Base-by-base conservation (phyloP, 53 echinoderm and acorn worm genomes). In the Echinometra lucunter region DNA sequence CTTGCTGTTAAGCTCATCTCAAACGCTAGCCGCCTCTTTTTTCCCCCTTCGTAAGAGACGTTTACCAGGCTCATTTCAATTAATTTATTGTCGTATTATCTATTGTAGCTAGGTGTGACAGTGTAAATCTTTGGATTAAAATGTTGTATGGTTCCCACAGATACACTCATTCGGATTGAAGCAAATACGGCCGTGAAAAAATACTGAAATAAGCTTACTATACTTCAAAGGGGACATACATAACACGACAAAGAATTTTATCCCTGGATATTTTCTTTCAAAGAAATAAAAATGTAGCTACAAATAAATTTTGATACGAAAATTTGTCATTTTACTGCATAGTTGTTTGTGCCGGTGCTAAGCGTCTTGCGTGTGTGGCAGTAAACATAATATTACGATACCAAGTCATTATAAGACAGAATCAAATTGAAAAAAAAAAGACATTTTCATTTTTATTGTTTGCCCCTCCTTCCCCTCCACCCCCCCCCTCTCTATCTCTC, bases 61-160 rank as follows among this genome's bases (percentile, higher is more conserved):
- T 85, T 85, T 85, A 85, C 85, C 47, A 85, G 85, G 85, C 85
- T 49, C 85, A 85, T 85, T 49, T 45, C 85, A 85, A 82, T 85
- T 85, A 85, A 85, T 85, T 81, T 44, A 85, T 85, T 49, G 53
- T 85, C n/a, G 85, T 85, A 53, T 85, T 85, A 85, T 85, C 85
- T 30, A 85, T 85, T 85, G 44, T 85, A 85, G 85, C 12, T 28
- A 85, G 49, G 85, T 85, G 85, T 49, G 47, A 85, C 45, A 85
- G 85, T 85, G 47, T 85, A 47, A 47, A 85, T 49, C 85, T 45
- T 85, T 45, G 85, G 53, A 85, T 85, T 85, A 53, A 85, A 78
- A 78, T 78, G 42, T 4, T 28, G 85, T 85, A 8, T 74, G 49
- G 53, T 85, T 85, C 30, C 28, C 11, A 45, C 85, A 85, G 12